Conservation (phyloP, 35 echinoderm and acorn worm genomes). For the Apostichopus parvimensis region DNA sequence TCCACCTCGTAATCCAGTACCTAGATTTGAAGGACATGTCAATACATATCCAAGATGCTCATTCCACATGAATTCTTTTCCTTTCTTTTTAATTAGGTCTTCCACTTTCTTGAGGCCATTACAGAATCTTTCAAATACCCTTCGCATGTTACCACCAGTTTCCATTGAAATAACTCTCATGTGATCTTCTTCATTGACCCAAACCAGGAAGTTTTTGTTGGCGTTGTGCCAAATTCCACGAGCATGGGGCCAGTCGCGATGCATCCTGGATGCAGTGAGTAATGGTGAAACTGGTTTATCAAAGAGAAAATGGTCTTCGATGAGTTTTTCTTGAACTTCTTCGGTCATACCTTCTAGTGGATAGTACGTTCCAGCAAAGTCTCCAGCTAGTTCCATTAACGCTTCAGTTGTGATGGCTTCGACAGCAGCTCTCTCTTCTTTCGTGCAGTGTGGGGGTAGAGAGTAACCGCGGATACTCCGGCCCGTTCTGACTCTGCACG, state of each 20-base stretch:
- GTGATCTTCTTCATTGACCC: slow-evolving; percentile 99
- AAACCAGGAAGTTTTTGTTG: slow-evolving; percentile 96
- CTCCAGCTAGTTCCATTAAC: slow-evolving; percentile 77
- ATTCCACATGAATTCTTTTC: slow-evolving; percentile 98
- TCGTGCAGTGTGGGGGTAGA: slow-evolving; percentile 85
- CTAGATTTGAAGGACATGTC: slow-evolving; percentile 97
- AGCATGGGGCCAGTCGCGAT: slow-evolving; percentile 97
- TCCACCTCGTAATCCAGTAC: slow-evolving; percentile 89
- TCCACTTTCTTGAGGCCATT: slow-evolving; percentile 91
- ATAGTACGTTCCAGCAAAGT: slow-evolving; percentile 81
- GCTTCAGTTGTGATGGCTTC: slow-evolving; percentile 80
- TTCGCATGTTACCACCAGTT: slow-evolving; percentile 85
- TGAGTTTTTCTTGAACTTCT: slow-evolving; percentile 88
- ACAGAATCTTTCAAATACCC: slow-evolving; percentile 89
- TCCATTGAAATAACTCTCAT: slow-evolving; percentile 97
- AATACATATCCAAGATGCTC: slow-evolving; percentile 96
- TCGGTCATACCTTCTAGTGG: slow-evolving; percentile 97
- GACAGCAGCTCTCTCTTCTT: slow-evolving; percentile 81
- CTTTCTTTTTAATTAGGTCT: slow-evolving; percentile 74
- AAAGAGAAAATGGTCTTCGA: slow-evolving; percentile 97
- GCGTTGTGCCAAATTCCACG: slow-evolving; percentile 96
- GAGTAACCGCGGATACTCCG: slow-evolving; percentile 90
- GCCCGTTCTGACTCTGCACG: slow-evolving; percentile 92
- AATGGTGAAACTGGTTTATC: slow-evolving; percentile 99
- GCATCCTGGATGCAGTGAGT: slow-evolving; percentile 91